Base-by-base conservation (phyloP, 2,113 vertebrate genomes). In the Callipepla squamata region DNA sequence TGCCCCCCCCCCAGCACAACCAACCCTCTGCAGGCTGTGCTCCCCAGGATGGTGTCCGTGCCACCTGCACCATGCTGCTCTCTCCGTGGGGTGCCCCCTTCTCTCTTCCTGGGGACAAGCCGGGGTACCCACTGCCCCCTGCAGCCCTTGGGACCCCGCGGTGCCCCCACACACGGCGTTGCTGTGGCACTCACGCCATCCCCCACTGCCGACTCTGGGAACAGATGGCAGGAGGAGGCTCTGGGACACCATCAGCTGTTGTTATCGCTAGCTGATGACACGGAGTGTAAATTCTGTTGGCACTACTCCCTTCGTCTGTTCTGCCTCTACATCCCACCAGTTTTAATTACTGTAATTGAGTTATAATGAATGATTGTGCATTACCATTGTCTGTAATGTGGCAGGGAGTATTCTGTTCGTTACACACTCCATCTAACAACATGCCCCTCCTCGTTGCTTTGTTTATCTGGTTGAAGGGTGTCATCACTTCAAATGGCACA, bases 261-360 rank as follows among this genome's bases (percentile, higher is more conserved):
- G 92, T 95, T 97, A 93, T 95, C 97, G 92, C 97, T 97, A 12
- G 85, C 96, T 96, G 97, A 95, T 94, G 98, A 96, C 97, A 97
- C 80, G 89, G 95, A 96, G 97, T 90, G 93, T 96, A 96, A 97
- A 96, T 97, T 96, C 89, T 93, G 92, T 94, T 97, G 97, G 97
- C 97, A 92, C 95, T 32, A 38, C 95, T 97, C 93, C 97, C 95
- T 93, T 91, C 81, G 91, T 89, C 96, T 95, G 93, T 85, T 83
- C 96, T 80, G 97, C 97, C 95, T 92, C 97, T 96, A 97, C 95
- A 80, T 90, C 97, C 97, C 97, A 95, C 97, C 97, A 87, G 96
- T 89, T 96, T 97, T 97, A 98, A 98, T 98, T 97, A 96, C 97
- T 94, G 96, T 98, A 98, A 98, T 98, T 98, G 97, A 97, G 97